These are phyloP conservation scores for Cyclura pinguis DNA, from an alignment of 2,797 vertebrate genomes.

Conservation along the genomic window DNA sequence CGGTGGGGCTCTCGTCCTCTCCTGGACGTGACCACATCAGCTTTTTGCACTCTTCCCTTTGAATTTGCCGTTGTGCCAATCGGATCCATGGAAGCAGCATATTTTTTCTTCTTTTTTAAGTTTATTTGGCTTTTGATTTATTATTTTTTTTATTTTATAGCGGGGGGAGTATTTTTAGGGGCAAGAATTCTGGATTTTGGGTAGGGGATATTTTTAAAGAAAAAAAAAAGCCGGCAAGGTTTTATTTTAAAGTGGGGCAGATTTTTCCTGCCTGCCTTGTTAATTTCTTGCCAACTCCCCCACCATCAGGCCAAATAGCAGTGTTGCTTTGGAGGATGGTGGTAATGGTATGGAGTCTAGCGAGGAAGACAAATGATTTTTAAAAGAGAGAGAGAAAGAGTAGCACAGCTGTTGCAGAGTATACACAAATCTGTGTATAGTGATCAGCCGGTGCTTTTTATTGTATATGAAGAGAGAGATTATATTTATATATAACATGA, in stretches of 20 bases:
- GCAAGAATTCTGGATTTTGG: slow-evolving; percentile 41
- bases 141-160: slow-evolving; percentile 54
- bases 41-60: slow-evolving; percentile 38
- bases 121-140: slow-evolving; percentile 70
- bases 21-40: not conserved
- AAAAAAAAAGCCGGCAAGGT: slow-evolving; percentile 37
- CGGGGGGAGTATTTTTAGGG: slow-evolving; percentile 42
- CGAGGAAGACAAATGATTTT: slow-evolving; percentile 23
- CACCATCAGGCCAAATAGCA: slow-evolving; percentile 32
- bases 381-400: slow-evolving; percentile 23
- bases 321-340: slow-evolving; percentile 25
- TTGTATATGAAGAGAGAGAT: slow-evolving; percentile 49
- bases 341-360: not conserved
- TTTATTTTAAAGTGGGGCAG: slow-evolving; percentile 74
- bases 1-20: not conserved
- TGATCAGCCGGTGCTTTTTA: slow-evolving; percentile 36
- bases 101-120: slow-evolving; percentile 56
- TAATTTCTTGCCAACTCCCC: slow-evolving; percentile 41
- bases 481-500: slow-evolving; percentile 55
- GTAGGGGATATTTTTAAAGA: slow-evolving; percentile 47
- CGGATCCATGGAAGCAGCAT: slow-evolving; percentile 62
- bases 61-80: slow-evolving; percentile 63
- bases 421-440: slow-evolving; percentile 17
- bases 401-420: slow-evolving; percentile 15
- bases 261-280: slow-evolving; percentile 78